Conservation (phyloP, 2,113 vertebrate genomes). For the Sitta europaea region DNA sequence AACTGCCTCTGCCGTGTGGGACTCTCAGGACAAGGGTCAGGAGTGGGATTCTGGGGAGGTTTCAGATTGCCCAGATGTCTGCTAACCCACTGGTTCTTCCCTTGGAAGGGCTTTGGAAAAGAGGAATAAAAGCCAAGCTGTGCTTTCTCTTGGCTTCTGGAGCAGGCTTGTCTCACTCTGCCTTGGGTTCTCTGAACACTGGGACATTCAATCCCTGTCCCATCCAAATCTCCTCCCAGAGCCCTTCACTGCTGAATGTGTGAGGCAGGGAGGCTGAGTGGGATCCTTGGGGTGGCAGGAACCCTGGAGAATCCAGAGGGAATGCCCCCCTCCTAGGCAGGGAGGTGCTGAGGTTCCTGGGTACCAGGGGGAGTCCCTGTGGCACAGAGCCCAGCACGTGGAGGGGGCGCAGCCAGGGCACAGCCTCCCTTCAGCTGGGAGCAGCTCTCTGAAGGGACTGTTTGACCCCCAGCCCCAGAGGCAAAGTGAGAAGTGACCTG, state of each 20-base stretch:
- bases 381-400: background rate
- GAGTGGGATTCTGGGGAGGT: background rate
- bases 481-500: background rate
- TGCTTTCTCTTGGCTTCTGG: background rate
- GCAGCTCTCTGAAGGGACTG: background rate
- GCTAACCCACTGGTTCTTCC: background rate
- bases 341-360: background rate
- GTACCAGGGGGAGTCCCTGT: background rate
- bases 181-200: background rate
- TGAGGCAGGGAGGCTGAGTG: background rate
- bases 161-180: background rate
- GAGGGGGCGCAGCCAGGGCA: background rate
- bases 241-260: background rate
- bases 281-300: background rate
- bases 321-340: background rate
- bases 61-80: background rate
- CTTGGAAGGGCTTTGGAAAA: background rate
- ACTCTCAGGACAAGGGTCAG: background rate
- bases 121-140: background rate
- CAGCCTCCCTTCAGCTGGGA: background rate
- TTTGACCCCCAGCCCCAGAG: background rate
- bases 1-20: background rate
- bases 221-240: background rate
- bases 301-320: background rate
- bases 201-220: background rate